A percentile compares a stretch with the other conserved stretches of the same genome.
Conservation (phyloP, 2,888 invertebrate genomes). For the Hirtodrosophila alboralis region DNA sequence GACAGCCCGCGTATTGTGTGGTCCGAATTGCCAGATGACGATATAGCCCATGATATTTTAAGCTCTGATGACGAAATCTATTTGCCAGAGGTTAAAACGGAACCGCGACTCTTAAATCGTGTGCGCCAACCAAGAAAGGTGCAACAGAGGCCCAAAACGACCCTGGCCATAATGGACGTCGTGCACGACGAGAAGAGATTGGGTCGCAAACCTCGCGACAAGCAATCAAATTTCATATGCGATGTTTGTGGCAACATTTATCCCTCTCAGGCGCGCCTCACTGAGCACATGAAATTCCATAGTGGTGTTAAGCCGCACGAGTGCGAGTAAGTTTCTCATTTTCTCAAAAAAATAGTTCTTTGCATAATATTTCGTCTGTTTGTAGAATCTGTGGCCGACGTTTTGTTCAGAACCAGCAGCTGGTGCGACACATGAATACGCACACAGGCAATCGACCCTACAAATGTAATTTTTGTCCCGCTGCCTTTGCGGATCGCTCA, state of each 20-base stretch:
- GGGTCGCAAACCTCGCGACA: constrained; percentile 67
- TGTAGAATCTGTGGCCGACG: constrained; percentile 82
- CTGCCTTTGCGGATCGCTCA: constrained; percentile 84
- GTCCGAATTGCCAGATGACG: constrained; percentile 27
- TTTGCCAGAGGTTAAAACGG: constrained; percentile 22
- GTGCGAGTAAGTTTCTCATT: constrained; percentile 79
- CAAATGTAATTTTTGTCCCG: constrained; percentile 82
- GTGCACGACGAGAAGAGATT: constrained; percentile 47
- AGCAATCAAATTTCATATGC: constrained; percentile 78
- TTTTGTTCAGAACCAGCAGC: constrained; percentile 83
- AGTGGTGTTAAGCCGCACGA: constrained; percentile 82
- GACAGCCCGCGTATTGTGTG: constrained; percentile 9
- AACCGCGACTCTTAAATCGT: constrained; percentile 32
- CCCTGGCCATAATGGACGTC: background rate
- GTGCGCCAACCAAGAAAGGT: constrained; percentile 38
- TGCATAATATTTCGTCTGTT: background rate
- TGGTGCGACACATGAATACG: constrained; percentile 84
- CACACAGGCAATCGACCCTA: constrained; percentile 84
- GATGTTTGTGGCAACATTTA: constrained; percentile 84
- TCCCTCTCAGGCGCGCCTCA: constrained; percentile 81
- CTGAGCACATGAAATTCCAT: constrained; percentile 83
- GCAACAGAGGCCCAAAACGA: constrained; percentile 23
- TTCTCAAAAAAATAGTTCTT: background rate
- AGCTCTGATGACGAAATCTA: constrained; percentile 56
- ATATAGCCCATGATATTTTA: constrained; percentile 28